These are phyloP conservation scores for Acanthurus tractus DNA, from an alignment of 2,797 vertebrate genomes.

Conservation along the genomic window DNA sequence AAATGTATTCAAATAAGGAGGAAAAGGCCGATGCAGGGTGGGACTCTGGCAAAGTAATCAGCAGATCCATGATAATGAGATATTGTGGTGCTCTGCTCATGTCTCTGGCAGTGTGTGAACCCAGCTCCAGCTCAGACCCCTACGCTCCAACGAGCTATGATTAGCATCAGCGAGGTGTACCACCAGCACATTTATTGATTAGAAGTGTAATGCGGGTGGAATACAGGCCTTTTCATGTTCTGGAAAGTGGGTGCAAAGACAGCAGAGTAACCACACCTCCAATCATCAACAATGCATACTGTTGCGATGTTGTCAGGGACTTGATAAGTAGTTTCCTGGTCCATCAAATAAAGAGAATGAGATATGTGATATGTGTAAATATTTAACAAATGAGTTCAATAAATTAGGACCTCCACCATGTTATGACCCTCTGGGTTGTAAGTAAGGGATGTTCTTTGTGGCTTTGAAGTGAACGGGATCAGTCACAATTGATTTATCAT, in stretches of 20 bases:
- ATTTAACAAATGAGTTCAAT: constrained; percentile 50
- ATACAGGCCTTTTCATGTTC: constrained; percentile 45
- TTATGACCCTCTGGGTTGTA: constrained; percentile 14
- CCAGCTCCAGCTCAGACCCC: constrained; percentile 21
- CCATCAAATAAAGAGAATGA: constrained; percentile 31
- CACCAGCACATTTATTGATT: constrained; percentile 68
- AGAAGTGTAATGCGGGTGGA: constrained; percentile 47
- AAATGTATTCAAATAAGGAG: constrained; percentile 81
- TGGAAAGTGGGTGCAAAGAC: constrained; percentile 19
- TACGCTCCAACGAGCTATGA: constrained; percentile 48
- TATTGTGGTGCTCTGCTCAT: constrained; percentile 58
- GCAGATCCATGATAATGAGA: constrained; percentile 75
- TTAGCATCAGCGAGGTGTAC: constrained; percentile 50
- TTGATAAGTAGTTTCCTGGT: constrained; percentile 31
- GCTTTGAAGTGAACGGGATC: constrained; percentile 21
- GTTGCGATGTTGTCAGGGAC: not conserved
- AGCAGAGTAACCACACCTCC: not conserved
- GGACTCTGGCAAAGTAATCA: constrained; percentile 73
- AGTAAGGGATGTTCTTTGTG: constrained; percentile 17
- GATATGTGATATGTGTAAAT: constrained; percentile 41
- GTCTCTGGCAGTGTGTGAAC: constrained; percentile 47
- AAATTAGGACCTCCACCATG: constrained; percentile 20
- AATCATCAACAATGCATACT: constrained; percentile 12
- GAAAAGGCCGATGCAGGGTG: constrained; percentile 66
- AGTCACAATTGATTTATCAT: constrained; percentile 24